Conservation (phyloP, 2,797 vertebrate genomes). For the Chelmon rostratus region DNA sequence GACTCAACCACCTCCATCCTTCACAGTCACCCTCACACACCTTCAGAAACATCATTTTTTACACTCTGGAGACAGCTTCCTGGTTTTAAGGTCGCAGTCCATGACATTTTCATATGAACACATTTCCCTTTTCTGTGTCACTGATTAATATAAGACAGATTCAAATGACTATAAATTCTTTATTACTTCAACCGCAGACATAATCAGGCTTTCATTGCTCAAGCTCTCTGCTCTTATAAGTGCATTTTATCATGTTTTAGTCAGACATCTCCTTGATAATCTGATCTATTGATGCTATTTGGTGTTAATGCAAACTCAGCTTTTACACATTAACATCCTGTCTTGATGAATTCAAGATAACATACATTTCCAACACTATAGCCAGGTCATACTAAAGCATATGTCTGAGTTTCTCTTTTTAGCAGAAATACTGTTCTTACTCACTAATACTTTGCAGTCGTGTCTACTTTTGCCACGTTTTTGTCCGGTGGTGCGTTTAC, state of each 20-base stretch:
- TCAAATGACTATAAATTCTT: not conserved
- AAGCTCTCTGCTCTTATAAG: not conserved
- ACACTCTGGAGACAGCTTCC: not conserved
- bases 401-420: not conserved
- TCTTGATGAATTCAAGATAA: not conserved
- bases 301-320: not conserved
- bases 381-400: not conserved
- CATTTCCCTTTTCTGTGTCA: not conserved
- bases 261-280: not conserved
- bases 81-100: not conserved
- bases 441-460: not conserved
- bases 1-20: conserved; percentile 10
- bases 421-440: not conserved
- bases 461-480: not conserved
- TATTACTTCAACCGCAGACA: not conserved
- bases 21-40: conserved; percentile 12
- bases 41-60: too few species aligned
- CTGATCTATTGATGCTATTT: not conserved
- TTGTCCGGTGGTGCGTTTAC: not conserved
- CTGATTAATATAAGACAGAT: conserved; percentile 1
- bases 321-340: not conserved
- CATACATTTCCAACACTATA: not conserved
- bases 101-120: not conserved
- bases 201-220: not conserved
- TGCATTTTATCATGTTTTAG: not conserved